Evolutionary conservation across 2,797 vertebrate genomes (phyloP).

Genomic region (Coilia nasus): DNA sequence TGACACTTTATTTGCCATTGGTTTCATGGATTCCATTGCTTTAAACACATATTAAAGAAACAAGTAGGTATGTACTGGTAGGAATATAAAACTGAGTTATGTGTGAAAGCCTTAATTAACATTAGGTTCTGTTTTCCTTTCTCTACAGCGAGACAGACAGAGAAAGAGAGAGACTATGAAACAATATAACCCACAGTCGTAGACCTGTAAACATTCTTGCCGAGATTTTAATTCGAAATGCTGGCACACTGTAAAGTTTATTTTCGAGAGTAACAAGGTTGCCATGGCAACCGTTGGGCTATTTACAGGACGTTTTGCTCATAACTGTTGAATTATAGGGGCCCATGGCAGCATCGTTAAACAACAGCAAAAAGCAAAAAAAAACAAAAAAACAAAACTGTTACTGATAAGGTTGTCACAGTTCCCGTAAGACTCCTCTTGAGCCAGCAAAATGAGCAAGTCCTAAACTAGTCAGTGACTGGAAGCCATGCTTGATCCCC

Average conservation of each 20-base stretch:
- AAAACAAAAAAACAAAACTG: background rate
- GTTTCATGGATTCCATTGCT: background rate
- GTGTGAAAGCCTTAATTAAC: background rate
- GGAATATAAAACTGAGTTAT: background rate
- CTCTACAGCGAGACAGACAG: background rate
- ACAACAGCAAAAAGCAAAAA: background rate
- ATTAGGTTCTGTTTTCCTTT: background rate
- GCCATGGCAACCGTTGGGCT: background rate
- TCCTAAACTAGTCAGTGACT: conserved; percentile 55
- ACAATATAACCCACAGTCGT: background rate
- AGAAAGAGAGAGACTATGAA: background rate
- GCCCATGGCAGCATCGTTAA: background rate
- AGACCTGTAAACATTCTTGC: conserved; percentile 6
- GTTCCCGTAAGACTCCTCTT: conserved; percentile 25
- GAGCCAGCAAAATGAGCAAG: background rate
- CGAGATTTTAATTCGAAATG: background rate
- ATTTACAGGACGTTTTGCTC: conserved; percentile 12
- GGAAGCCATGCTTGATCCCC: conserved; percentile 65
- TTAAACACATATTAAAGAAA: background rate
- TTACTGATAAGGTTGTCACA: conserved; percentile 1
- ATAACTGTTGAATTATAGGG: background rate
- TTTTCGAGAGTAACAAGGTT: background rate
- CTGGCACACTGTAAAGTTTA: conserved; percentile 16
- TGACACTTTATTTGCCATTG: background rate
- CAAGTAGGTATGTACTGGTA: background rate